Evolutionary conservation across 1,140 invertebrate genomes (phyloP).

Genomic region (Physella acuta): DNA sequence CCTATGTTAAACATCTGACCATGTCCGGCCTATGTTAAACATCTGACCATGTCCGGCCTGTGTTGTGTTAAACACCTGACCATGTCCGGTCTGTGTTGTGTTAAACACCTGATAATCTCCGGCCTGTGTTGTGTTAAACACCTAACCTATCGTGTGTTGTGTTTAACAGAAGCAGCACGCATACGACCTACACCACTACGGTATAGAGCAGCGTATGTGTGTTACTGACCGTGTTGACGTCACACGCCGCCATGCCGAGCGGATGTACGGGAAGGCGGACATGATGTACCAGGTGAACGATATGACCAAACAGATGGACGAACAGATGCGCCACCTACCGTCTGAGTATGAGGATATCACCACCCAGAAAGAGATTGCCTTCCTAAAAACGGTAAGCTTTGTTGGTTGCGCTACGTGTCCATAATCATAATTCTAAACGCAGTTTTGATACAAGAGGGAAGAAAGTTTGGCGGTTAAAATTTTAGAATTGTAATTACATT

Average conservation of each 20-base stretch:
- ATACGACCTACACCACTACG: background rate
- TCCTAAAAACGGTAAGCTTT: background rate
- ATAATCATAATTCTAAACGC: no score
- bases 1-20: no score
- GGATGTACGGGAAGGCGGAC: background rate
- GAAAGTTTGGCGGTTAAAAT: no score
- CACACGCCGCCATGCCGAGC: background rate
- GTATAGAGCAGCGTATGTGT: background rate
- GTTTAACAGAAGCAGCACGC: background rate
- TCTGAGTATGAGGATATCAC: constrained; percentile 12
- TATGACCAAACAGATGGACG: constrained; percentile 12
- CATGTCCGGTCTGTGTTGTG: no score
- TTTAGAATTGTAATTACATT: no score
- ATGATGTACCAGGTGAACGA: background rate
- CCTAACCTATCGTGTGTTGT: background rate
- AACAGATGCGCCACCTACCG: constrained; percentile 7
- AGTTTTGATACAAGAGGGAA: no score
- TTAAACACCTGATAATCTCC: no score
- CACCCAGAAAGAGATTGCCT: background rate
- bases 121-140: no score
- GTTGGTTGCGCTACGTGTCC: no score
- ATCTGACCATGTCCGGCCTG: no score
- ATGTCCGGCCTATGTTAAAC: no score
- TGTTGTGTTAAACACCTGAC: no score
- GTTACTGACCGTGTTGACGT: background rate